Conservation (phyloP, 2,797 vertebrate genomes). For the Nothura maculosa region DNA sequence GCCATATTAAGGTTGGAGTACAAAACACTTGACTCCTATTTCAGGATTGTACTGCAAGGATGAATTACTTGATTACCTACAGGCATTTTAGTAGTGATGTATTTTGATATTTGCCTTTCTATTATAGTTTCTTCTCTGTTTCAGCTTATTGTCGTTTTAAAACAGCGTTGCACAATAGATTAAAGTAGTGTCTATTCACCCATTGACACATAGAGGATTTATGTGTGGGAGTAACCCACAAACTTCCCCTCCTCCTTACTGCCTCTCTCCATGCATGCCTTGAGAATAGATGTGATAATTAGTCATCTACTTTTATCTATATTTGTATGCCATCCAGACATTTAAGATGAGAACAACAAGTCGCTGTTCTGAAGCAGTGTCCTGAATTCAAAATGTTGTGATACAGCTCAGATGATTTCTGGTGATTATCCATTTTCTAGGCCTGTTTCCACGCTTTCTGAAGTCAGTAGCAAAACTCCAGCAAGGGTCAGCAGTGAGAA, state of each 20-base stretch:
- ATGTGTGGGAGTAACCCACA: conserved; percentile 73
- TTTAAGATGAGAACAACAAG: conserved; percentile 51
- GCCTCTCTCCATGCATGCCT: conserved; percentile 43
- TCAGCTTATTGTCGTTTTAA: conserved; percentile 66
- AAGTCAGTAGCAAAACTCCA: conserved; percentile 1
- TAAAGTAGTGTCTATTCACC: conserved; percentile 57
- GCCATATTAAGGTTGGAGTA: conserved; percentile 49
- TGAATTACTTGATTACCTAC: conserved; percentile 49
- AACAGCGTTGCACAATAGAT: conserved; percentile 64
- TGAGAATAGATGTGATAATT: conserved; percentile 71
- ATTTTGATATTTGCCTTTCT: conserved; percentile 73
- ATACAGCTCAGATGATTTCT: neutral
- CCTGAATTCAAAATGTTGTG: conserved; percentile 42
- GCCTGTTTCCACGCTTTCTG: neutral
- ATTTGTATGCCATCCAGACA: conserved; percentile 50
- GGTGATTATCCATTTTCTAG: neutral
- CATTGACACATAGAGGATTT: conserved; percentile 65
- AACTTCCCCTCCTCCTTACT: conserved; percentile 64
- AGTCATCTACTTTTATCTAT: conserved; percentile 66
- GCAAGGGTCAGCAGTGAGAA: neutral
- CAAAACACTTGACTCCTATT: conserved; percentile 66
- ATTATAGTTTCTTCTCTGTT: conserved; percentile 64
- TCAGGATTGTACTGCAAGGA: conserved; percentile 10
- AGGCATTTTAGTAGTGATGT: conserved; percentile 43
- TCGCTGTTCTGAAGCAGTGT: conserved; percentile 3